phyloP scores from a whole-genome alignment of 2,113 vertebrate species.

The Arothron firmamentum region DNA sequence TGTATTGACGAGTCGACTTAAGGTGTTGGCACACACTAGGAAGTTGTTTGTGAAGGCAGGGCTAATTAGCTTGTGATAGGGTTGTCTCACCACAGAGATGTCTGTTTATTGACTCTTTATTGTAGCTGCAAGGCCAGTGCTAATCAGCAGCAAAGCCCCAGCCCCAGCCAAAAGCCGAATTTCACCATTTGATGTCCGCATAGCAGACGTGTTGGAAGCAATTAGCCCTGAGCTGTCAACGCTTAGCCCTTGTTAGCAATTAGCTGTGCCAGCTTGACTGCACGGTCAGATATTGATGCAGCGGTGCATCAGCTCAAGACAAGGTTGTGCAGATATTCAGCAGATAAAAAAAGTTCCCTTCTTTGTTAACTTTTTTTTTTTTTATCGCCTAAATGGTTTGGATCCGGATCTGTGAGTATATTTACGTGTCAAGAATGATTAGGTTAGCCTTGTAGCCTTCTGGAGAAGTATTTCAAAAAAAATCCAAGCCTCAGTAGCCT shows the following conservation, averaged over 20 bases:
- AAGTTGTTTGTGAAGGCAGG: constrained; percentile 49
- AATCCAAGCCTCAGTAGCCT: constrained; percentile 48
- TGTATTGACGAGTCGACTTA: constrained; percentile 41
- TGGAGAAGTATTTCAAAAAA: constrained; percentile 53
- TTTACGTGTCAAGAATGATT: constrained; percentile 62
- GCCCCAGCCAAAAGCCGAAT: constrained; percentile 47
- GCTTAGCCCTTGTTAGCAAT: constrained; percentile 60
- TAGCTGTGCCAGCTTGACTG: constrained; percentile 46
- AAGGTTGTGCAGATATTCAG: constrained; percentile 22
- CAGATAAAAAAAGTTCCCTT: constrained; percentile 21
- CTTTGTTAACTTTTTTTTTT: constrained; percentile 47
- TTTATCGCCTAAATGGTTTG: constrained; percentile 47
- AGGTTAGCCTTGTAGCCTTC: constrained; percentile 49
- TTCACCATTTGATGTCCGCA: constrained; percentile 59
- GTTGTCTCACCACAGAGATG: constrained; percentile 51
- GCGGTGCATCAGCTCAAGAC: constrained; percentile 13
- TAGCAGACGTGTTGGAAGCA: constrained; percentile 58
- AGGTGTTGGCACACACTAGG: constrained; percentile 32
- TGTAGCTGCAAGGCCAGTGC: constrained; percentile 53
- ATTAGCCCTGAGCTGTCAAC: constrained; percentile 61
- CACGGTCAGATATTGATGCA: constrained; percentile 34
- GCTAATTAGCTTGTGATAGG: constrained; percentile 57
- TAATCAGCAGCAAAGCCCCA: constrained; percentile 46
- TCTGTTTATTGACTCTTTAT: constrained; percentile 66
- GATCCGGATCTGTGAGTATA: constrained; percentile 45